These are phyloP conservation scores for Ophion ellenae DNA, from an alignment of 2,888 invertebrate genomes.

Conservation along the genomic window DNA sequence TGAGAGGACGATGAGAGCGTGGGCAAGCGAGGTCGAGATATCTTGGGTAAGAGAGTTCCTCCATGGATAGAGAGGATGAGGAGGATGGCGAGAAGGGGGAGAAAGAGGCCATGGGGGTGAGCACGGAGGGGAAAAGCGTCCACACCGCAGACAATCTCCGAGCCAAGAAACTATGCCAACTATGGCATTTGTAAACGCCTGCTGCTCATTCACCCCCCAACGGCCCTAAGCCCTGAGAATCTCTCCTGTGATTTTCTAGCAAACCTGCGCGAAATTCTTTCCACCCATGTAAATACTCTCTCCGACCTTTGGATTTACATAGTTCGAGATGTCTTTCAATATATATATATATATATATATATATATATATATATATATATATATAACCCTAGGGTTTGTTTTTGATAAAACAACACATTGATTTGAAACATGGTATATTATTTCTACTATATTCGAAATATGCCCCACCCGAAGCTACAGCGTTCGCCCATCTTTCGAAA, in stretches of 20 bases:
- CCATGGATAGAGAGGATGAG: conserved; percentile 11
- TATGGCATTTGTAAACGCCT: conserved; percentile 68
- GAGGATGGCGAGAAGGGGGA: background rate
- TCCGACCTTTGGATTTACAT: conserved; percentile 4
- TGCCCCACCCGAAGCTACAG: no score
- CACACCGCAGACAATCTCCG: conserved; percentile 52
- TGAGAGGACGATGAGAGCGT: conserved; percentile 15
- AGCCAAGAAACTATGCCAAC: conserved; percentile 69
- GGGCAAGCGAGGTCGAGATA: conserved; percentile 8
- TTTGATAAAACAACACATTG: background rate
- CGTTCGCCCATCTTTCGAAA: no score
- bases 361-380: background rate
- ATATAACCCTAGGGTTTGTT: no score
- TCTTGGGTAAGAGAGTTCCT: conserved; percentile 12
- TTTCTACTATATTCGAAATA: no score
- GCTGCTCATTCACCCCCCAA: conserved; percentile 61
- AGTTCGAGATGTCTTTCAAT: conserved; percentile 1
- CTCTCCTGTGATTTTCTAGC: conserved; percentile 67
- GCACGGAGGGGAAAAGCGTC: conserved; percentile 17
- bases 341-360: conserved; percentile 7
- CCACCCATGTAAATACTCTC: conserved; percentile 20
- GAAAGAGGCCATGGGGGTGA: conserved; percentile 1
- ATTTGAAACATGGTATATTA: no score
- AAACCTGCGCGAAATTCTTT: conserved; percentile 66
- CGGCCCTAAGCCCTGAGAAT: conserved; percentile 65